These are phyloP conservation scores for Hucho hucho DNA, from an alignment of 2,113 vertebrate species.

Conservation along the genomic window DNA sequence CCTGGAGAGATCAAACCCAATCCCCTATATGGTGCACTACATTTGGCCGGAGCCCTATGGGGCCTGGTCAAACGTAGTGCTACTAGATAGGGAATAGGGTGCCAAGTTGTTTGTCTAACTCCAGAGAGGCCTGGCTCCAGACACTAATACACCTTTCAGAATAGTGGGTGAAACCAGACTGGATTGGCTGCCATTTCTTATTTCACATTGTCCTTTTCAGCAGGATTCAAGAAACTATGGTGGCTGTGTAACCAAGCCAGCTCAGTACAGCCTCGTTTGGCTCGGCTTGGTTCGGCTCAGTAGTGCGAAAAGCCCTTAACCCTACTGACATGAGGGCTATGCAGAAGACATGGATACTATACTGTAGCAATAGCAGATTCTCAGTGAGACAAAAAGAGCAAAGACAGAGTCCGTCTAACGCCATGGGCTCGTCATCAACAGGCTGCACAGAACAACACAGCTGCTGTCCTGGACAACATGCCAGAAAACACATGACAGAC, in stretches of 20 bases:
- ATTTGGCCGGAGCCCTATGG: no score
- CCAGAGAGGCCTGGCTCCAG: background rate
- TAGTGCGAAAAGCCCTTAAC: background rate
- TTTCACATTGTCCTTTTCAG: no score
- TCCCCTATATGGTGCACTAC: no score
- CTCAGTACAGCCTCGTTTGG: no score
- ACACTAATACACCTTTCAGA: background rate
- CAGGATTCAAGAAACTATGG: no score
- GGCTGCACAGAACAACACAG: background rate
- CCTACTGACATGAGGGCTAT: slow-evolving; percentile 1
- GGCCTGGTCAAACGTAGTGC: no score
- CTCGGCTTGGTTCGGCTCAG: no score
- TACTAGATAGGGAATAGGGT: no score
- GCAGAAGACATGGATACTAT: background rate
- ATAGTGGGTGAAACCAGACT: no score
- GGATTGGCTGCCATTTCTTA: no score
- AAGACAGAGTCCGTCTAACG: background rate
- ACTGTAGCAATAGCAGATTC: background rate
- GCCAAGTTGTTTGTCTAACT: background rate
- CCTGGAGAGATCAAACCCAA: background rate
- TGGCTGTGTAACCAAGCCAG: no score
- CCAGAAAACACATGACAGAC: background rate
- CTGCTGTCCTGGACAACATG: background rate
- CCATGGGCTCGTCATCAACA: background rate
- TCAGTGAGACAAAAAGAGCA: background rate